Percentiles rank a stretch among this genome's conserved stretches.
phyloP scores from a whole-genome alignment of 2,797 vertebrate species.

The Varecia variegata region DNA sequence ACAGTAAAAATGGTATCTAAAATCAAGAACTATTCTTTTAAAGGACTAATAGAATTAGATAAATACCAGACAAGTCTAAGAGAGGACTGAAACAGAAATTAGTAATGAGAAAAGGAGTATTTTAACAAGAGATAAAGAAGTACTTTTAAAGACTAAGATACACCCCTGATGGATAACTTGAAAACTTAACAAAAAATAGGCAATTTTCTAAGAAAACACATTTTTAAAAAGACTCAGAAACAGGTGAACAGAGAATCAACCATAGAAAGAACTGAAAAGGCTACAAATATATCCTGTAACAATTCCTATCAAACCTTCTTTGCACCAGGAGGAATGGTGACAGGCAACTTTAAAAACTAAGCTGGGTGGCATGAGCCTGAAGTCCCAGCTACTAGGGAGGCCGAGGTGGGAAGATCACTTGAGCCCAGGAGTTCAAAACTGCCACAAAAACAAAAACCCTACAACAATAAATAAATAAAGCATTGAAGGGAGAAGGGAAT shows the following conservation, averaged over 20 bases:
- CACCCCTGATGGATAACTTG: not conserved
- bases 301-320: not conserved
- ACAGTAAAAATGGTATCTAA: not conserved
- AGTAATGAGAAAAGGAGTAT: not conserved
- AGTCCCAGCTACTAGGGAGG: not conserved
- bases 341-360: not conserved
- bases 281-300: not conserved
- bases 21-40: not conserved
- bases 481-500: not conserved
- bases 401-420: not conserved
- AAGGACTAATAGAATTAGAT: not conserved
- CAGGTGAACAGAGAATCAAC: not conserved
- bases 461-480: not conserved
- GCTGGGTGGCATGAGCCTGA: not conserved
- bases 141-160: not conserved
- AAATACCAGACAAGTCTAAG: not conserved
- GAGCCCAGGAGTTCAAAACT: not conserved
- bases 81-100: not conserved
- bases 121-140: not conserved
- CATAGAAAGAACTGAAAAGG: not conserved
- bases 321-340: not conserved
- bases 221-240: not conserved
- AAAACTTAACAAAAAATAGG: not conserved
- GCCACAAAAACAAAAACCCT: not conserved
- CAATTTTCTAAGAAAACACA: not conserved